Conservation (phyloP, 1,140 invertebrate species). For the Zelostemma sp. region DNA sequence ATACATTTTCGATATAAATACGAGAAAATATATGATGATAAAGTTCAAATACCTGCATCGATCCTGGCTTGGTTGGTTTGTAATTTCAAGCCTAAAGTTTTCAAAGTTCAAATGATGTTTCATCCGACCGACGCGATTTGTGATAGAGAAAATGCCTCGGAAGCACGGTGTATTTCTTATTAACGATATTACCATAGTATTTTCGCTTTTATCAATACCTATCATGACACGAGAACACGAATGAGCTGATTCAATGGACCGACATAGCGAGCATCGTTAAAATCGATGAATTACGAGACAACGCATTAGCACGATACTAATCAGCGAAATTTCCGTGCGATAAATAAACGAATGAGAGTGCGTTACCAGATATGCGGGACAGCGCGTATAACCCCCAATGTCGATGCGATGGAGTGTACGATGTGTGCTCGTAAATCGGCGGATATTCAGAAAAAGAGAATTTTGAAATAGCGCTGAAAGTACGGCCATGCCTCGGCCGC, state of each 20-base stretch:
- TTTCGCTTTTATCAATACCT: conserved; percentile 45
- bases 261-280: conserved; percentile 60
- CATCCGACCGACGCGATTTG: no score
- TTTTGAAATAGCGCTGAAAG: conserved; percentile 47
- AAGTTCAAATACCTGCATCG: no score
- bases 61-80: no score
- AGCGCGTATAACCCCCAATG: conserved; percentile 52
- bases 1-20: no score
- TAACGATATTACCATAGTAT: conserved; percentile 42
- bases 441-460: conserved; percentile 53
- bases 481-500: conserved; percentile 16
- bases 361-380: conserved; percentile 59
- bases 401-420: conserved; percentile 62
- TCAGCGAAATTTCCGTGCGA: conserved; percentile 66
- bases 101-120: no score
- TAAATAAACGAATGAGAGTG: conserved; percentile 61
- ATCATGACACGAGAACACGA: conserved; percentile 43
- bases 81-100: no score
- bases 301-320: conserved; percentile 69
- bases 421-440: conserved; percentile 59
- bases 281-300: conserved; percentile 70
- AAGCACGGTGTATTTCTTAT: conserved; percentile 28
- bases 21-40: no score
- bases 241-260: conserved; percentile 62
- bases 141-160: conserved; percentile 13